Evolutionary conservation across 2,113 vertebrate genomes (phyloP).

Genomic region (Alligator mississippiensis): DNA sequence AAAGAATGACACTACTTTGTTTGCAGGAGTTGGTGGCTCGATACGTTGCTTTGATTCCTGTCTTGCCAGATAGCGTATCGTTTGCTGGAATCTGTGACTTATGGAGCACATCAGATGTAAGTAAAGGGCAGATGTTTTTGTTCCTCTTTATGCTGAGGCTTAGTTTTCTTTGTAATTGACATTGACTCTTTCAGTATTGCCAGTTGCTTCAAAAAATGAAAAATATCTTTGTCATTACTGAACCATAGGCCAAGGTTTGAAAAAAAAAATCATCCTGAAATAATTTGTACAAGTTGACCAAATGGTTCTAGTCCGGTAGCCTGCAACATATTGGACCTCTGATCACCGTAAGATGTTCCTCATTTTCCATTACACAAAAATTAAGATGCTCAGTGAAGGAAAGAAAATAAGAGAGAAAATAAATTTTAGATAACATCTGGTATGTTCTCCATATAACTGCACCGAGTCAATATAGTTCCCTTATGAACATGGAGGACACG

Average conservation of each 20-base stretch:
- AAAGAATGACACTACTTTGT: not conserved
- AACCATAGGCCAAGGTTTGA: not conserved
- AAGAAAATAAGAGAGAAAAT: not conserved
- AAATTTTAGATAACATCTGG: not conserved
- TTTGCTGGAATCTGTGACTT: conserved; percentile 92
- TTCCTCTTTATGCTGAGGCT: not conserved
- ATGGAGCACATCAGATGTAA: conserved; percentile 96
- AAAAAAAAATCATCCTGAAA: not conserved
- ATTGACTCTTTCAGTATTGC: not conserved
- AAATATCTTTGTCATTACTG: not conserved
- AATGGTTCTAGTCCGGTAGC: not conserved
- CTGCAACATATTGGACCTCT: not conserved
- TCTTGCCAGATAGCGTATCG: conserved; percentile 90
- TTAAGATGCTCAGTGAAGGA: not conserved
- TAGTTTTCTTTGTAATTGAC: not conserved
- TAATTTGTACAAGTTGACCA: not conserved
- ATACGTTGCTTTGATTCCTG: conserved; percentile 94
- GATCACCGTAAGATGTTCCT: not conserved
- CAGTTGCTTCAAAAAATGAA: not conserved
- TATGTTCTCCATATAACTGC: not conserved
- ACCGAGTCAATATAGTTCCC: not conserved
- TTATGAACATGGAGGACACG: not conserved
- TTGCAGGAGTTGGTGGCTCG: conserved; percentile 87
- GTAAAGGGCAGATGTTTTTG: conserved; percentile 45
- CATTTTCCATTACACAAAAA: not conserved